Base-by-base conservation (phyloP, 37 sponge, comb jelly and placozoan genomes). In the Oopsacas minuta region DNA sequence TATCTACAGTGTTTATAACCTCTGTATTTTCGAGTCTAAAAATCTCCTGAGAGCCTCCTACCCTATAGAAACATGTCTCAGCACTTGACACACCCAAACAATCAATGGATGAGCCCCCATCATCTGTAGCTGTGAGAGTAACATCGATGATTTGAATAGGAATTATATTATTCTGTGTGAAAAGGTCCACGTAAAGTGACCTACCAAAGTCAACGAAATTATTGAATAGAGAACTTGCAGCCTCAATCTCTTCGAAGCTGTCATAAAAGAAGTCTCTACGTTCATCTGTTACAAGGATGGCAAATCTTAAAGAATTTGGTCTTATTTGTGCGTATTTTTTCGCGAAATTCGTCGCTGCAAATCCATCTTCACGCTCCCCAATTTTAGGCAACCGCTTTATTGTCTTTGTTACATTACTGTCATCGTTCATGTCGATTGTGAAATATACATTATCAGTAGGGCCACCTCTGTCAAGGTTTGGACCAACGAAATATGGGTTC, bases 361-460 rank as follows among this genome's bases (percentile, higher is more conserved):
- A 61, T 20, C 75, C 75, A n/a, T 61, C 75, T 61, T 61, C 75
- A 61, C 75, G 75, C 28, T 61, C 75, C 28, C 75, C 75, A n/a
- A 61, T 61, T 34, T 25, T 61, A 3, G 75, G 75, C 28, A 61
- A 12, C 28, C 28, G 75, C 1, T 3, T 34, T 32, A 61, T 61
- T 34, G 75, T 61, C 5, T 61, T 12, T 61, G 75, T 61, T 12
- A 61, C 75, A 12, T 61, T 61, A 61, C 20, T 61, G 20, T 25
- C 32, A 12, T 61, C 30, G 28, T 61, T n/a, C 5, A 61, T n/a
- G 30, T 61, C 75, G 28, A 61, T 61, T n/a, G 75, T 61, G 75
- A 61, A 61, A 61, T 61, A 61, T 25, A 61, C 75, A 61, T 61
- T 61, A 32, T 61, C 32, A 12, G 75, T 61, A 61, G 75, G 28